Percentiles rank a stretch among this genome's conserved stretches.
phyloP scores from a whole-genome alignment of 1,140 invertebrate species.

The Drosophila ironensis region DNA sequence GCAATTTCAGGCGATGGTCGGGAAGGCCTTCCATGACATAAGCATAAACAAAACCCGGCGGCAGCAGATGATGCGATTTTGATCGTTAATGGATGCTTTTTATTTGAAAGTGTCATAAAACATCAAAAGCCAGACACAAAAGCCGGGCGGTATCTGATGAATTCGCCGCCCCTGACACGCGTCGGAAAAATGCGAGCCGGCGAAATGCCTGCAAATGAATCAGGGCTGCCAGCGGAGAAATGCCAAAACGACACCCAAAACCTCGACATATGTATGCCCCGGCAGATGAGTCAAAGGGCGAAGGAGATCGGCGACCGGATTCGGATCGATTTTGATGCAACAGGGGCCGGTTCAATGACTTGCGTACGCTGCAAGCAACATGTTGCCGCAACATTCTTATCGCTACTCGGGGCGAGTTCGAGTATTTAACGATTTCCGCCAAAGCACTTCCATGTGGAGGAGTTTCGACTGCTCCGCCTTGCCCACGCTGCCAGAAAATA shows the following conservation, averaged over 20 bases:
- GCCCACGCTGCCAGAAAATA: slow-evolving; percentile 44
- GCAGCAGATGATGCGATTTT: slow-evolving; percentile 8
- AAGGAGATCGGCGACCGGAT: slow-evolving; percentile 47
- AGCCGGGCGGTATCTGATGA: slow-evolving; percentile 10
- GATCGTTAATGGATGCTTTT: slow-evolving; percentile 62
- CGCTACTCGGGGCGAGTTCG: no score
- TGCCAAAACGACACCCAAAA: no score
- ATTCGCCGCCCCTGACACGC: slow-evolving; percentile 33
- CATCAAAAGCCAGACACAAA: slow-evolving; percentile 50
- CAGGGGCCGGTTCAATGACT: slow-evolving; percentile 53
- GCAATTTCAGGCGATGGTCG: slow-evolving; percentile 51
- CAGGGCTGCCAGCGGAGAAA: no score
- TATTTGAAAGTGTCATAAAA: slow-evolving; percentile 55
- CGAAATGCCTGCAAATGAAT: slow-evolving; percentile 46
- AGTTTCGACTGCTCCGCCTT: slow-evolving; percentile 41
- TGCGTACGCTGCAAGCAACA: slow-evolving; percentile 40
- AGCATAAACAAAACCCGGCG: slow-evolving; percentile 25
- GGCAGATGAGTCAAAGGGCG: slow-evolving; percentile 53
- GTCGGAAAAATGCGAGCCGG: slow-evolving; percentile 3
- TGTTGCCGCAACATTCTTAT: slow-evolving; percentile 69
- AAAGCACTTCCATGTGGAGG: slow-evolving; percentile 35
- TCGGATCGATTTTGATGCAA: slow-evolving; percentile 61
- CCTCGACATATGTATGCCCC: no score
- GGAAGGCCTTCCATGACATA: slow-evolving; percentile 14
- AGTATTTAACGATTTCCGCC: slow-evolving; percentile 73